Conservation (phyloP, 2,888 invertebrate species). For the Spicauda simplicius region DNA sequence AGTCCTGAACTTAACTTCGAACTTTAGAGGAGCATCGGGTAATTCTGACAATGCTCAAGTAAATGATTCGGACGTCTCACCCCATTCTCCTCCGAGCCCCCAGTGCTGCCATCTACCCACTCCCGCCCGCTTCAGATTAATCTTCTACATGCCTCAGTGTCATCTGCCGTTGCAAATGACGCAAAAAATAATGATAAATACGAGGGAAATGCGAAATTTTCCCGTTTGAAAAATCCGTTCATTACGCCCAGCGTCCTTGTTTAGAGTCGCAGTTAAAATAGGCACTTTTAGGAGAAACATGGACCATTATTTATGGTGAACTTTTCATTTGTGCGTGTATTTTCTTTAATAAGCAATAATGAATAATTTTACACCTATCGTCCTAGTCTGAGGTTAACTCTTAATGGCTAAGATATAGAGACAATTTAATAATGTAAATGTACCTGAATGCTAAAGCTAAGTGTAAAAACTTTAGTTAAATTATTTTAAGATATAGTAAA, state of each 20-base stretch:
- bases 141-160: conserved; percentile 75
- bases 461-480: too few species aligned
- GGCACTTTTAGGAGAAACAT: conserved; percentile 22
- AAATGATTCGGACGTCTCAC: conserved; percentile 66
- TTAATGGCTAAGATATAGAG: too few species aligned
- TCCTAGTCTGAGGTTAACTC: too few species aligned
- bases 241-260: conserved; percentile 31
- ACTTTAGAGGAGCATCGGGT: conserved; percentile 51
- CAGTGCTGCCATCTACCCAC: conserved; percentile 45
- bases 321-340: conserved; percentile 10
- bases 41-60: conserved; percentile 70
- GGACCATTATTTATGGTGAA: conserved; percentile 15
- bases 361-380: too few species aligned
- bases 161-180: conserved; percentile 71
- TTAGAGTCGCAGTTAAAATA: conserved; percentile 26
- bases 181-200: conserved; percentile 72
- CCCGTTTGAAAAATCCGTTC: conserved; percentile 35
- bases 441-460: too few species aligned
- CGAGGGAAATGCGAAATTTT: conserved; percentile 40
- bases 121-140: conserved; percentile 61
- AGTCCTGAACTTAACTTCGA: conserved; percentile 70
- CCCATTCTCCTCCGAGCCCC: conserved; percentile 40
- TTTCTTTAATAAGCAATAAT: background rate
- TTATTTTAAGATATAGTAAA: too few species aligned
- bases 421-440: too few species aligned